Evolutionary conservation across 2,888 invertebrate genomes (phyloP), one percentile per base, ranked within the genome.

Genomic region (Pediacus dermestoides): DNA sequence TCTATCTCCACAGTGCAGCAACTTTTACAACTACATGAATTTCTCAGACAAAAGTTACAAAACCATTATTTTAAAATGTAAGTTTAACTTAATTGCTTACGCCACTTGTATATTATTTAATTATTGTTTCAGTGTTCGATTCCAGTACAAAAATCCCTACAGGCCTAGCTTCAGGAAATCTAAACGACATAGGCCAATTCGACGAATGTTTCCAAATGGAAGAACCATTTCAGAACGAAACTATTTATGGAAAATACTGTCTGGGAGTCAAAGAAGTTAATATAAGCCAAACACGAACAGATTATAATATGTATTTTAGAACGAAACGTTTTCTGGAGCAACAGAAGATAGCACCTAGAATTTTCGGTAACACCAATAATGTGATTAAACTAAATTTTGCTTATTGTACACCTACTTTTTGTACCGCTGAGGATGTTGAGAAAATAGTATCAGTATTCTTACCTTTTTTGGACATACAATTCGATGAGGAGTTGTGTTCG

Each of bases 181-280:
- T 32, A n/a, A 23, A 10, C 6, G 34, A 42, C 31, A 23, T 39
- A 16, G 42, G 42, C 26, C 21, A 28, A 31, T 42, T 42, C 16
- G 38, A 42, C 16, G 34, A 38, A 26, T 42, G 42, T 22, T 42
- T 39, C 26, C n/a, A 22, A 4, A 23, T 42, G 3, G 18, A 42
- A 25, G 11, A 9, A 12, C 14, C n/a, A 2, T 16, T n/a, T 16
- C 13, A 13, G 2, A 16, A 22, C 10, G 26, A 16, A 12, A 14
- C 7, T 2, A 27, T 34, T 4, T 38, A 42, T 12, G 42, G 42
- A 14, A 42, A 42, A 27, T 42, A 42, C 32, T 42, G 42, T 27
- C 9, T 42, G n/a, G n/a, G n/a, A n/a, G n/a, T n/a, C n/a, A n/a
- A n/a, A n/a, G n/a, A n/a, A n/a, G n/a, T n/a, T n/a, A n/a, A n/a